Base-by-base conservation (phyloP, 2,888 invertebrate genomes). In the Sphinx pinastri region DNA sequence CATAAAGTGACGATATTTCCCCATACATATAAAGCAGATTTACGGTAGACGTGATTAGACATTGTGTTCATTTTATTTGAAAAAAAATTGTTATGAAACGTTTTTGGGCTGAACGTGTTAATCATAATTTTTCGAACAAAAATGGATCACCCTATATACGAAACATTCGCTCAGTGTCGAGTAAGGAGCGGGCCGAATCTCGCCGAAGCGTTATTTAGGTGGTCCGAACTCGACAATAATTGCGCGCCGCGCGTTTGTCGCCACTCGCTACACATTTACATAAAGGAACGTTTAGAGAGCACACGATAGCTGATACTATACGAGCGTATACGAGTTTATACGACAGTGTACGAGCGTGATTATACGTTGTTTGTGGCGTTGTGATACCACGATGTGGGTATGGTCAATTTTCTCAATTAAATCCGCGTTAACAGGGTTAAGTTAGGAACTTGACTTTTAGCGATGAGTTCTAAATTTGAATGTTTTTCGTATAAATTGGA, bases 171-270 rank as follows among this genome's bases (percentile, higher is more conserved):
- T 16, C 16, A 16, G 60, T 47, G 60, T 19, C 49, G 60, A 69
- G 69, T 70, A 72, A 70, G 70, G 68, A 68, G 70, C 68, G 47
- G 68, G 63, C 68, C 69, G 57, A 68, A 69, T 68, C 63, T 51
- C 68, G 58, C 60, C 67, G 69, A 58, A 70, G 57, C 67, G 67
- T 72, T 72, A 70, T 72, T 72, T 70, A 70, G 68, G 72, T 70
- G 70, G 69, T 67, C 67, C 69, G 68, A 70, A 67, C 59, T 68
- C 57, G 66, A 58, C 68, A 72, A 70, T 72, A 67, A 70, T 71
- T 72, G 68, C 70, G 67, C 31, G 68, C 59, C 70, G 38, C 67
- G 58, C 66, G 59, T 60, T 59, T 60, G 31, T 19, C 38, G 59
- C 52, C 52, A n/a, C 51, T 58, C 59, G 68, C 68, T 49, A 60